Evolutionary conservation across 1,140 invertebrate genomes (phyloP).

Genomic region (Cydia pomonella): DNA sequence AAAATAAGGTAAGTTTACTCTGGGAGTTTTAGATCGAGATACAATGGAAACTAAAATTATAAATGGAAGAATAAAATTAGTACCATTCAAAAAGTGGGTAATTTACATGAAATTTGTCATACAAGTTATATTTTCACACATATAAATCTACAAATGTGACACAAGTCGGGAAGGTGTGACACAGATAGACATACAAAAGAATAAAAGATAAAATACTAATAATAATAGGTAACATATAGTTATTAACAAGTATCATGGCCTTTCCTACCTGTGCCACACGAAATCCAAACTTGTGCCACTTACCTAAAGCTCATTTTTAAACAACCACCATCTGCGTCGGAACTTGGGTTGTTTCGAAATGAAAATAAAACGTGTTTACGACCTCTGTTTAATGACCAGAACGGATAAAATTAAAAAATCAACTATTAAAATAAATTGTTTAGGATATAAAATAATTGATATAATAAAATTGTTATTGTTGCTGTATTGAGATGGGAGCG

Average conservation of each 20-base stretch:
- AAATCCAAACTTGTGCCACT: conserved; percentile 78
- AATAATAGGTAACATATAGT: conserved; percentile 39
- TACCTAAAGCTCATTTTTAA: conserved; percentile 52
- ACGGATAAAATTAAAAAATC: conserved; percentile 28
- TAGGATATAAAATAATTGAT: conserved; percentile 1
- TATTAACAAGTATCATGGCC: conserved; percentile 41
- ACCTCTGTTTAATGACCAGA: conserved; percentile 31
- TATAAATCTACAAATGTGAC: conserved; percentile 60
- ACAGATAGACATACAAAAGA: conserved; percentile 48
- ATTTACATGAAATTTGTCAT: neutral
- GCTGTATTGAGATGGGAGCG: neutral
- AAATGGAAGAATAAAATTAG: neutral
- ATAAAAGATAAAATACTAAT: conserved; percentile 39
- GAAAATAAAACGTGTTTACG: conserved; percentile 22
- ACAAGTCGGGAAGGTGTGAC: conserved; percentile 79
- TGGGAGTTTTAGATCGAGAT: neutral
- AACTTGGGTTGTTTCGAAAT: conserved; percentile 12
- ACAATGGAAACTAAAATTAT: neutral
- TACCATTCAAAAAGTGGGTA: neutral
- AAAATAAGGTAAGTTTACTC: neutral
- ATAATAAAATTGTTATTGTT: neutral
- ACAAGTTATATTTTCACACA: conserved; percentile 4
- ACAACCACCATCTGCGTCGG: neutral
- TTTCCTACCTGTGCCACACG: conserved; percentile 79
- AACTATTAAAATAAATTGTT: conserved; percentile 27